These are phyloP conservation scores for Drosophila prostipennis DNA, from an alignment of 2,888 invertebrate species.

Conservation along the genomic window DNA sequence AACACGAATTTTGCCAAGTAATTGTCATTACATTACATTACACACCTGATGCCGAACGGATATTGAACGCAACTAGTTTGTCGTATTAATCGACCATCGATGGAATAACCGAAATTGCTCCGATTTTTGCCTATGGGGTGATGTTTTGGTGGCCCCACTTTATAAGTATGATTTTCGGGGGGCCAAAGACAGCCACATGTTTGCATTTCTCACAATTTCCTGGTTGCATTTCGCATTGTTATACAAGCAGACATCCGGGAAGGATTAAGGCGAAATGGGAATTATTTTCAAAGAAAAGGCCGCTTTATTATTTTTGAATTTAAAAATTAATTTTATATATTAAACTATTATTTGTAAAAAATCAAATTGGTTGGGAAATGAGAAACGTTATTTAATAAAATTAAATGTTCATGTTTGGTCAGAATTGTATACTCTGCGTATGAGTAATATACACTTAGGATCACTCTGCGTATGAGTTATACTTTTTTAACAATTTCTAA, in stretches of 20 bases:
- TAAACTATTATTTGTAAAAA: not conserved
- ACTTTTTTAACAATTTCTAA: not conserved
- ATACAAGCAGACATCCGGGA: slow-evolving; percentile 5
- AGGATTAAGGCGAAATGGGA: slow-evolving; percentile 8
- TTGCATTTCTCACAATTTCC: slow-evolving; percentile 10
- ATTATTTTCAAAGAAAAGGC: slow-evolving; percentile 1
- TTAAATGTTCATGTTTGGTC: too few relatives aligned
- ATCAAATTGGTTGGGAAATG: not conserved
- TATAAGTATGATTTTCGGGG: not conserved
- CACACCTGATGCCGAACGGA: slow-evolving; percentile 30
- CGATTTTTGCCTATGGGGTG: slow-evolving; percentile 10
- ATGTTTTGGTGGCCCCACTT: not conserved
- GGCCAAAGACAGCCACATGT: not conserved
- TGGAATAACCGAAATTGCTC: slow-evolving; percentile 18
- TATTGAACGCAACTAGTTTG: slow-evolving; percentile 34
- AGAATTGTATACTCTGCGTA: too few relatives aligned
- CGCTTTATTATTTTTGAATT: not conserved
- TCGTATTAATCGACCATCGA: not conserved
- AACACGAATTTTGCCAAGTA: slow-evolving; percentile 25
- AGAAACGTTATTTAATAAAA: not conserved
- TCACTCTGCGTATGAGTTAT: too few relatives aligned
- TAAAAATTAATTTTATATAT: not conserved
- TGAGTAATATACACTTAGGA: too few relatives aligned
- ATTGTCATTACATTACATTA: slow-evolving; percentile 30
- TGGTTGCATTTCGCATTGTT: slow-evolving; percentile 1